Evolutionary conservation across 2,888 invertebrate genomes (phyloP), one percentile per base, ranked within the genome.

Genomic region (Aromia moschata): DNA sequence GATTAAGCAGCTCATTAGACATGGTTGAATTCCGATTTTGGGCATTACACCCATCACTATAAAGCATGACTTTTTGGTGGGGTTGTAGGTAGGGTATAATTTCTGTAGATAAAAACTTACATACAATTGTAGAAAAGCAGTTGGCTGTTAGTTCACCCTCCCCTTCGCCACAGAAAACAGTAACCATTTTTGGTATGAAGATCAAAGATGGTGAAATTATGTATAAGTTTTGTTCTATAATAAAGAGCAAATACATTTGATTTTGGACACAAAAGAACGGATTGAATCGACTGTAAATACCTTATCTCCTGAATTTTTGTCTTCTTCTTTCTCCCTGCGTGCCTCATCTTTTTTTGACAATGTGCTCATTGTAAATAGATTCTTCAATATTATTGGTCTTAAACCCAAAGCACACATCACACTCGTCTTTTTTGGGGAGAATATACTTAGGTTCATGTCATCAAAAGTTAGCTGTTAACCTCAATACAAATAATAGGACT

Each of bases 391-490:
- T 43, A 10, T 12, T 10, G 17, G n/a, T 43, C n/a, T 20, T 20
- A 2, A 20, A 20, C 11, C 10, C 11, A 43, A 43, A 18, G 15
- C 25, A 46, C 25, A 46, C 1, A 11, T 44, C 38, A 44, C 54
- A 58, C 31, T 44, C 44, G 18, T 45, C 40, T 36, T 58, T 58
- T 25, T 38, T 20, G 14, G 18, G n/a, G 52, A 52, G 20, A 52
- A 30, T 12, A 14, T 16, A 2, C 10, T 45, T 7, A 18, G 20
- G 51, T 60, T 49, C 15, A 38, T 40, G 16, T 56, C 44, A 9
- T 47, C 17, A 41, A n/a, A n/a, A n/a, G n/a, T n/a, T n/a, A n/a
- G n/a, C n/a, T n/a, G n/a, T n/a, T n/a, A n/a, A n/a, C n/a, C n/a
- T n/a, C n/a, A n/a, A n/a, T n/a, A n/a, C n/a, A n/a, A n/a, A n/a